These are phyloP conservation scores for Elysia chlorotica DNA, from an alignment of 1,140 invertebrate genomes.

Conservation along the genomic window DNA sequence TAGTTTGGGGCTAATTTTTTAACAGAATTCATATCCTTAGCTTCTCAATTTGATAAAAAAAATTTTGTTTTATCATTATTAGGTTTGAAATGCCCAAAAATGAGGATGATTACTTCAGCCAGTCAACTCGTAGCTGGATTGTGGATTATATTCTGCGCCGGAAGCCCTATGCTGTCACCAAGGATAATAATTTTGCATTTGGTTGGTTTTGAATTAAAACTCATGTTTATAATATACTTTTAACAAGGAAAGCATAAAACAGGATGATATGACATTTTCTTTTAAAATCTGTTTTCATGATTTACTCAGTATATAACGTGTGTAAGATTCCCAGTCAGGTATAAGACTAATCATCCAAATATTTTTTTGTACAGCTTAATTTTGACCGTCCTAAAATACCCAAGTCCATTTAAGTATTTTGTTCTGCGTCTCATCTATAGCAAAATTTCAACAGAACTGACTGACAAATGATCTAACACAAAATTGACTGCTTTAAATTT, in stretches of 20 bases:
- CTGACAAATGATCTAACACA: too few species aligned
- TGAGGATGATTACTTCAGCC: conserved; percentile 81
- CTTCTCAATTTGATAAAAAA: not conserved
- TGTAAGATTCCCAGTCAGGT: too few species aligned
- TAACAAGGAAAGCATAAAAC: too few species aligned
- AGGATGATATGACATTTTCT: too few species aligned
- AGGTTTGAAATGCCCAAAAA: conserved; percentile 87
- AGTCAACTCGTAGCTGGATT: conserved; percentile 85
- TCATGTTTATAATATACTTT: too few species aligned
- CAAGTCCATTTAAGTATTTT: not conserved
- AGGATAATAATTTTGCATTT: conserved; percentile 49
- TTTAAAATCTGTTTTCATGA: too few species aligned
- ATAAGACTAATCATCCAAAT: too few species aligned
- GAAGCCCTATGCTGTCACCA: conserved; percentile 75
- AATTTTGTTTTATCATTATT: conserved; percentile 36
- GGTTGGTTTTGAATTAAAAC: too few species aligned
- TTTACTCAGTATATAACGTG: too few species aligned
- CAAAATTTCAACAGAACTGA: not conserved
- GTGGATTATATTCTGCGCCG: conserved; percentile 94
- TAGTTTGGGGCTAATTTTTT: too few species aligned
- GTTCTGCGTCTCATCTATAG: not conserved
- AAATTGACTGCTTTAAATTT: too few species aligned
- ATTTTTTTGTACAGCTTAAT: not conserved
- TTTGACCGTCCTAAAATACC: not conserved
- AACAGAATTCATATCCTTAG: too few species aligned